phyloP scores from a whole-genome alignment of 2,113 vertebrate genomes.

The Jacana jacana region DNA sequence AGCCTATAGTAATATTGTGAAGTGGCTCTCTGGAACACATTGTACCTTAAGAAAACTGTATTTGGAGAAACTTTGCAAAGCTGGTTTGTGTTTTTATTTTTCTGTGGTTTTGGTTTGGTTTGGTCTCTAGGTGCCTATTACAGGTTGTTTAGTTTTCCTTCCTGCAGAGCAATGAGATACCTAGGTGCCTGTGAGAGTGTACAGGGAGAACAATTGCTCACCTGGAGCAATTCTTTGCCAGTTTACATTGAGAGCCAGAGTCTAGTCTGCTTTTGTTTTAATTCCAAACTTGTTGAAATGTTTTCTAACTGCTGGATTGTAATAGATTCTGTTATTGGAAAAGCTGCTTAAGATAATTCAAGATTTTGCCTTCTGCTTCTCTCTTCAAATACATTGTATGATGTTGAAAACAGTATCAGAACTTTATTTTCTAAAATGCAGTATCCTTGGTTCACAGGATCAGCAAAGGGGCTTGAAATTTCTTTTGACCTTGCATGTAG shows the following conservation, averaged over 20 bases:
- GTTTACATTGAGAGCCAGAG: neutral
- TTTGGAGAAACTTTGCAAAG: neutral
- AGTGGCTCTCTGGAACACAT: neutral
- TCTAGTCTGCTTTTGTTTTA: neutral
- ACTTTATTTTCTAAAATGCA: neutral
- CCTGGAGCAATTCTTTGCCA: neutral
- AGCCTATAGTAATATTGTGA: neutral
- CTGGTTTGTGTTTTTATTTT: too few species aligned
- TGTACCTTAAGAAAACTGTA: neutral
- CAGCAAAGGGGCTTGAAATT: slow-evolving; percentile 38
- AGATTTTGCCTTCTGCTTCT: neutral
- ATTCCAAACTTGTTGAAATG: neutral
- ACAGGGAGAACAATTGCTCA: neutral
- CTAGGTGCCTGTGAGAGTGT: neutral
- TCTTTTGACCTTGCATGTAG: slow-evolving; percentile 37
- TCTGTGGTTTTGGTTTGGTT: neutral
- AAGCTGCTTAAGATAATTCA: neutral
- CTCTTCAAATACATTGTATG: neutral
- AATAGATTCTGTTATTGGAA: neutral
- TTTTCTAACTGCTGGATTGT: neutral
- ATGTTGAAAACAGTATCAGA: neutral
- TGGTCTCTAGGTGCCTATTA: neutral
- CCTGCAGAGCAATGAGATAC: neutral
- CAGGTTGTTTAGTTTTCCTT: neutral
- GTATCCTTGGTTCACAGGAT: slow-evolving; percentile 32